Evolutionary conservation across 1,140 invertebrate species (phyloP).

Genomic region (Aradophagus sp.): DNA sequence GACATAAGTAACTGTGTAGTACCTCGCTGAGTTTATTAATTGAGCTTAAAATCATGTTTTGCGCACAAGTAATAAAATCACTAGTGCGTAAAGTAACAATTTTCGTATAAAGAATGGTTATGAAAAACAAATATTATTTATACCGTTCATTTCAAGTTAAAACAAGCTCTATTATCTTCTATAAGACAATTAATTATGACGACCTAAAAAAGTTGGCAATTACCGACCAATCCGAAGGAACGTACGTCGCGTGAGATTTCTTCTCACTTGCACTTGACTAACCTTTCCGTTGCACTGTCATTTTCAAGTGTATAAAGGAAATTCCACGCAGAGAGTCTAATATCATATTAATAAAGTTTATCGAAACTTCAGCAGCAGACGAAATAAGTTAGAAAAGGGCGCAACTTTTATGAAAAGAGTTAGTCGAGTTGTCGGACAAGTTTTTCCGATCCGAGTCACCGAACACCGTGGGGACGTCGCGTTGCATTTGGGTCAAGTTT

Average conservation of each 20-base stretch:
- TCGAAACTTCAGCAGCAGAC: conserved; percentile 38
- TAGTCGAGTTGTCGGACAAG: conserved; percentile 40
- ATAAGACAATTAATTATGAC: conserved; percentile 34
- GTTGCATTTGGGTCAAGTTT: conserved; percentile 49
- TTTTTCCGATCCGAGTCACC: conserved; percentile 49
- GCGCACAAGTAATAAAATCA: no score
- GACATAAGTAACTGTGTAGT: no score
- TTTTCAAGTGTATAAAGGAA: conserved; percentile 33
- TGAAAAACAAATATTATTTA: conserved; percentile 21
- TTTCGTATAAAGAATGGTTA: no score
- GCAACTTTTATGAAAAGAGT: conserved; percentile 49
- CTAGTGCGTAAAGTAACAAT: no score
- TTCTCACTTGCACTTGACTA: conserved; percentile 7
- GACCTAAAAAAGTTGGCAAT: conserved; percentile 41
- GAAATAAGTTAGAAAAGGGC: conserved; percentile 45
- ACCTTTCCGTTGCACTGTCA: neutral
- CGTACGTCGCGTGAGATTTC: conserved; percentile 31
- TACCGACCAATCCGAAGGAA: conserved; percentile 35
- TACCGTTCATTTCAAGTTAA: conserved; percentile 5
- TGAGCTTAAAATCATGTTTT: no score
- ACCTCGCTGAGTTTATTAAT: no score
- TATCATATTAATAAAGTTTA: conserved; percentile 56
- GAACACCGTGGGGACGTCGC: conserved; percentile 30
- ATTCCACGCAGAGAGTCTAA: conserved; percentile 34
- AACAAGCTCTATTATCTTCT: conserved; percentile 25